phyloP scores from a whole-genome alignment of 2,113 vertebrate species.

The Ochotona princeps region DNA sequence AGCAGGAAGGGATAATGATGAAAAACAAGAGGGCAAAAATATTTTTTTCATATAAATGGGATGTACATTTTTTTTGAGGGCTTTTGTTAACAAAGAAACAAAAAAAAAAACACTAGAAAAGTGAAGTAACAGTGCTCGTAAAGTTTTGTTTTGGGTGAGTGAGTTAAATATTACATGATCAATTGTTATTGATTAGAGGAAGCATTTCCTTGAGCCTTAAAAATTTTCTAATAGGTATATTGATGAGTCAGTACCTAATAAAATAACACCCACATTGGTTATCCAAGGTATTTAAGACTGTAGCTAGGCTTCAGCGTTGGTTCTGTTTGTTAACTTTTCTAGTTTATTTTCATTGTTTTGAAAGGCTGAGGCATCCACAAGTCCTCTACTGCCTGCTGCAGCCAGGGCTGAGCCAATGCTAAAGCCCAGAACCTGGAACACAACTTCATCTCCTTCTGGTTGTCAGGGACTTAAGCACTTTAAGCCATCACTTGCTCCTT shows the following conservation, averaged over 20 bases:
- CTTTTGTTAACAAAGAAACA: conserved; percentile 20
- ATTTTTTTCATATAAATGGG: conserved; percentile 2
- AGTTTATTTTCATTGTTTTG: no score
- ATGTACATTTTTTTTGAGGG: neutral
- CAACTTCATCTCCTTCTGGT: no score
- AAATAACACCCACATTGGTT: neutral
- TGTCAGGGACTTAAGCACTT: no score
- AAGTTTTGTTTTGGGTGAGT: neutral
- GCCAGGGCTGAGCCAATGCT: no score
- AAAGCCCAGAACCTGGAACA: no score
- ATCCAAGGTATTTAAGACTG: neutral
- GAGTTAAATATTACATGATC: neutral
- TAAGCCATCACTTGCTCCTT: no score
- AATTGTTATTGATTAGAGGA: neutral
- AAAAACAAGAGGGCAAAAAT: neutral
- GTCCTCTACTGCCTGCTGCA: no score
- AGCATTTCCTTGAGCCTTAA: neutral
- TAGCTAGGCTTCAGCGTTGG: neutral
- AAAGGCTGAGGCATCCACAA: no score
- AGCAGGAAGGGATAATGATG: neutral
- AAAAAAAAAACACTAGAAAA: conserved; percentile 4
- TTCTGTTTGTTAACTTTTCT: neutral
- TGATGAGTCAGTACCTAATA: neutral
- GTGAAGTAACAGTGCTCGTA: neutral
- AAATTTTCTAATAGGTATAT: neutral